A percentile compares a stretch with the other conserved stretches of the same genome.
These are phyloP conservation scores for Mycalesis mineus DNA, from an alignment of 2,888 invertebrate genomes.

Conservation along the genomic window DNA sequence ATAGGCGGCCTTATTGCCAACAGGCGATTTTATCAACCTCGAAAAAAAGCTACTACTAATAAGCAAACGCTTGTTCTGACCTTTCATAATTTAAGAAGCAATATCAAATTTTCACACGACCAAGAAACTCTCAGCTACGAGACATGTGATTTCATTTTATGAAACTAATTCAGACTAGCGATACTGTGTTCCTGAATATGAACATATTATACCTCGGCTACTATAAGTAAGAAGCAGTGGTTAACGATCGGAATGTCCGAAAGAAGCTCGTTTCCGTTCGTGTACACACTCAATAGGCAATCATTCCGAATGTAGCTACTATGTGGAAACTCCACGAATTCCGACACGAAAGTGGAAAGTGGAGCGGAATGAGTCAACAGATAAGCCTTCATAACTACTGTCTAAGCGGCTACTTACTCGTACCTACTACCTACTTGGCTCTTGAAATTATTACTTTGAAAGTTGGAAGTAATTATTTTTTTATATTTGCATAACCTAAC, in stretches of 20 bases:
- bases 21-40: too few species aligned
- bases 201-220: neutral
- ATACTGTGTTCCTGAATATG: too few species aligned
- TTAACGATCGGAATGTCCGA: constrained; percentile 27
- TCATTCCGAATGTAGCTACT: constrained; percentile 37
- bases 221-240: constrained; percentile 11
- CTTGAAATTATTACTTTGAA: neutral
- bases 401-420: constrained; percentile 6
- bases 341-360: constrained; percentile 48
- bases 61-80: too few species aligned
- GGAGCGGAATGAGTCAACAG: constrained; percentile 40
- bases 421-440: neutral
- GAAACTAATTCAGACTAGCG: too few species aligned
- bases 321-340: constrained; percentile 43
- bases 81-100: too few species aligned
- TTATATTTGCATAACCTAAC: too few species aligned
- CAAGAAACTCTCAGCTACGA: too few species aligned
- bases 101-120: too few species aligned
- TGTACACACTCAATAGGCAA: constrained; percentile 37
- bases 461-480: too few species aligned
- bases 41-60: too few species aligned
- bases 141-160: too few species aligned
- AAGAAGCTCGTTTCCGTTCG: constrained; percentile 28
- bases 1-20: too few species aligned
- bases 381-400: constrained; percentile 38